Base-by-base conservation (phyloP, 2,797 vertebrate species). In the Malurus splendens region DNA sequence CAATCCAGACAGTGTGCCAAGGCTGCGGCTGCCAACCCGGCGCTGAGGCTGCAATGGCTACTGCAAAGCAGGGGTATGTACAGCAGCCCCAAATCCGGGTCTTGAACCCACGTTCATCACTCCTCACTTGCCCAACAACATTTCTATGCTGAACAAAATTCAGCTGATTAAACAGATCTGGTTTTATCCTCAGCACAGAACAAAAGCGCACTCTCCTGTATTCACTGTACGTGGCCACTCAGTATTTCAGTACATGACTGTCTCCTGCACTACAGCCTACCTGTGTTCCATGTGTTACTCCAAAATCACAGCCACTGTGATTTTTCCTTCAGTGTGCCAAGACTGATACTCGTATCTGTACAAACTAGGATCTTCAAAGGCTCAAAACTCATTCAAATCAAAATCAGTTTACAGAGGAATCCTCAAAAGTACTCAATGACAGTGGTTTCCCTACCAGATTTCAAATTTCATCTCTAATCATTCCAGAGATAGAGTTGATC, bases 401-500 rank as follows among this genome's bases (percentile, higher is more conserved):
- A 85, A 92, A 90, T 74, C 85, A 92, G 45, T 95, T 95, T 95
- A 59, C 65, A 52, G 55, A 93, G 93, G 81, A 92, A 75, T 71
- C 76, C 93, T 95, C 93, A 82, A 90, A 95, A 87, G 39, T 66
- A 92, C 52, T 93, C 76, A 92, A 44, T 79, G 89, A 91, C 66
- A 42, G 79, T 91, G 89, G 86, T 92, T 93, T 95, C 85, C 55
- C 59, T 87, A 87, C 81, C 82, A 90, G 80, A 96, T 95, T 93
- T 92, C 79, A 89, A 52, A 74, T 94, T 93, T 93, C 74, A 86
- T 18, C 71, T 94, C 73, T 87, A 84, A 52, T 75, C 50, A 47
- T 93, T 93, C 59, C 77, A 83, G 86, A 82, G 38, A 61, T 55
- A 73, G 64, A 76, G 60, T 10, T 36, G 16, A 89, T 94, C 76